Evolutionary conservation across 92 coral and sea anemone species (phyloP).

Genomic region (Scolanthus callimorphus): DNA sequence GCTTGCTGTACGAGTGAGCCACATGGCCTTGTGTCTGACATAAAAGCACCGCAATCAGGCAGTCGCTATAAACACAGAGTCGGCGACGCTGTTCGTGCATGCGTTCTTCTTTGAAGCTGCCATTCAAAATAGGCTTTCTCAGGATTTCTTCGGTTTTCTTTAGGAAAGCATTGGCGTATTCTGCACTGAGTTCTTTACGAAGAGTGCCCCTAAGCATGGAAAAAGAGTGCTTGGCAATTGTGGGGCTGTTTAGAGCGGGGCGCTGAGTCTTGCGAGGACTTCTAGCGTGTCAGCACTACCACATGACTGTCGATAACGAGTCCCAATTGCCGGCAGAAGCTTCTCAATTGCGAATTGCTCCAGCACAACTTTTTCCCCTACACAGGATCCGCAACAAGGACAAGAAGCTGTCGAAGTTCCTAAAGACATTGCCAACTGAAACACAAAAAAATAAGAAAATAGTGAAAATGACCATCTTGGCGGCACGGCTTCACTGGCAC

Average conservation of each 20-base stretch:
- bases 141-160: slow-evolving; percentile 2
- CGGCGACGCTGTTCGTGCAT: slow-evolving; percentile 14
- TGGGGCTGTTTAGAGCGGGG: slow-evolving; percentile 16
- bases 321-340: slow-evolving; percentile 13
- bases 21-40: slow-evolving; percentile 10
- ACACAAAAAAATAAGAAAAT: too few relatives aligned
- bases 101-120: slow-evolving; percentile 10
- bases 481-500: too few relatives aligned
- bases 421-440: too few relatives aligned
- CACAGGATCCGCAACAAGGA: neutral
- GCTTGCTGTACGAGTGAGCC: slow-evolving; percentile 7
- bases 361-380: neutral
- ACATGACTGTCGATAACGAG: neutral
- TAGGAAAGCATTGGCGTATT: slow-evolving; percentile 12
- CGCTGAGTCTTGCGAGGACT: slow-evolving; percentile 10
- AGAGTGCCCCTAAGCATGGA: neutral
- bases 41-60: slow-evolving; percentile 4
- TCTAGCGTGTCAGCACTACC: slow-evolving; percentile 12
- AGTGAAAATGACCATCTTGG: too few relatives aligned
- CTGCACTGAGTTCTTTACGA: neutral
- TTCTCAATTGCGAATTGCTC: slow-evolving; percentile 3
- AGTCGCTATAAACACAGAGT: slow-evolving; percentile 8
- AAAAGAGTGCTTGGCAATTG: slow-evolving; percentile 5
- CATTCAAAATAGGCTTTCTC: slow-evolving; percentile 12
- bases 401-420: too few relatives aligned